Base-by-base conservation (phyloP, 2,113 vertebrate species). In the Rhea americana region DNA sequence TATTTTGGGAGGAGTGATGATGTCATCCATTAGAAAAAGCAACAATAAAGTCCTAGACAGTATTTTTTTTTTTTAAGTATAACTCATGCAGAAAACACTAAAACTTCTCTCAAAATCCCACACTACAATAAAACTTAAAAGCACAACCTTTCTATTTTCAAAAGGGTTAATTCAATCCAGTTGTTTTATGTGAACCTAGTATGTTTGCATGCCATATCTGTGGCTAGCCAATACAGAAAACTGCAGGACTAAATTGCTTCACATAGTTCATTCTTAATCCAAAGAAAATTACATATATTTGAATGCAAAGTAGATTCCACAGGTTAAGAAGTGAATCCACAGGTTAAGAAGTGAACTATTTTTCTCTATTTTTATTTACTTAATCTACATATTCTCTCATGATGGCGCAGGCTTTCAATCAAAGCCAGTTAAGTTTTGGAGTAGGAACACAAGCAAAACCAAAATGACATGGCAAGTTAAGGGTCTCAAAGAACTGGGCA, bases 11-110 rank as follows among this genome's bases (percentile, higher is more conserved):
- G 11, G 56, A 11, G 18, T 39, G 73, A 76, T 55, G 10, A 13
- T 62, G 41, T 26, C 16, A 21, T 39, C 82, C 72, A 56, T 51
- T 77, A 56, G 72, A 91, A 88, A 20, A 84, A 83, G 7, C 10
- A 81, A 61, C 6, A 62, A 16, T 3, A 79, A 91, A 79, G 67
- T 13, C 39, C 22, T 41, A 14, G 26, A 19, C 13, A 30, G 37
- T 6, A 62, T 91, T 72, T 28, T 55, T 43, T 41, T 41, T 56
- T 21, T 4, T 3, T 4, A 91, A 79, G 39, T 78, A 28, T 2
- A 51, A 8, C 4, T 71, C 0, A 4, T 30, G 59, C 43, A 51
- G 16, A 43, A n/a, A 72, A 80, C 13, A 39, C 7, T 0, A 7
- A 45, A 2, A 5, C 4, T 45, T 66, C 13, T 80, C 59, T 45